Percentiles rank a stretch among this genome's conserved stretches.
Conservation (phyloP, 2,888 invertebrate genomes). For the Calephelis perditalis region DNA sequence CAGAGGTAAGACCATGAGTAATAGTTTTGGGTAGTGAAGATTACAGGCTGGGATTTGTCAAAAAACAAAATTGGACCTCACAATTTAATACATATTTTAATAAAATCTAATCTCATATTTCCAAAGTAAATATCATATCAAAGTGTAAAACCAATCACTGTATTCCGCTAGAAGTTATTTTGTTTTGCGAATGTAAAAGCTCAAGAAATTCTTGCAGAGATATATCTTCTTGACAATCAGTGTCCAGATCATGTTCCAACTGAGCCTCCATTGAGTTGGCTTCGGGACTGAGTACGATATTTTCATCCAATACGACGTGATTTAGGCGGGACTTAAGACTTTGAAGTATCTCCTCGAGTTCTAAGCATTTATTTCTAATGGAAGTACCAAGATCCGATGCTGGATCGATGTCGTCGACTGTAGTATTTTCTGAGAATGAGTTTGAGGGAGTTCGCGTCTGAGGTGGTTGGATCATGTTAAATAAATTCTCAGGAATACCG, state of each 20-base stretch:
- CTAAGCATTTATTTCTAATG: constrained; percentile 70
- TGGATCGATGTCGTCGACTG: constrained; percentile 71
- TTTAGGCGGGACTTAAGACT: constrained; percentile 70
- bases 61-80: constrained; percentile 22
- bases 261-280: constrained; percentile 70
- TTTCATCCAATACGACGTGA: constrained; percentile 71
- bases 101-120: constrained; percentile 62
- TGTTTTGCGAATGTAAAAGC: constrained; percentile 68
- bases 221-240: constrained; percentile 72
- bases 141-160: constrained; percentile 44
- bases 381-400: constrained; percentile 69
- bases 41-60: not conserved
- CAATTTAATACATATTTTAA: constrained; percentile 35
- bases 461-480: constrained; percentile 65
- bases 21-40: no score
- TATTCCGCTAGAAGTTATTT: constrained; percentile 53
- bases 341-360: constrained; percentile 71
- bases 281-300: constrained; percentile 70
- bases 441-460: constrained; percentile 67
- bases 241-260: constrained; percentile 71
- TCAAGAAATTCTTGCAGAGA: constrained; percentile 72
- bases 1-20: no score
- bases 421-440: constrained; percentile 63
- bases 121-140: constrained; percentile 32
- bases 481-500: constrained; percentile 57